Percentiles rank a stretch among this genome's conserved stretches.
Conservation (phyloP, 2,113 vertebrate species). For the Calyptomena viridis region DNA sequence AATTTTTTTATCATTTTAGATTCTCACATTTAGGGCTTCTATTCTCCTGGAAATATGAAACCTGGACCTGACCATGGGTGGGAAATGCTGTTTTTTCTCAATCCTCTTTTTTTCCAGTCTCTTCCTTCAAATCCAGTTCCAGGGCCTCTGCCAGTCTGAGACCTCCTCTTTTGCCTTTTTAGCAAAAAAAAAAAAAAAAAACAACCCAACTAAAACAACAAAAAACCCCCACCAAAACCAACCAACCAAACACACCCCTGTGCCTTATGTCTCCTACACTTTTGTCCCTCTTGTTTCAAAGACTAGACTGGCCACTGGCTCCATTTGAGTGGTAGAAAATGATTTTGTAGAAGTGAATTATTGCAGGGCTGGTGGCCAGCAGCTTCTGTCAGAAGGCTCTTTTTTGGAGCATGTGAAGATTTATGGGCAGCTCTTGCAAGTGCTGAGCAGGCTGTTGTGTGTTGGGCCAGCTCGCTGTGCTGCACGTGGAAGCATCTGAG, state of each 20-base stretch:
- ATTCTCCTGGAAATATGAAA: background rate
- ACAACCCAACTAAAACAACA: background rate
- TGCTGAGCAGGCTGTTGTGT: background rate
- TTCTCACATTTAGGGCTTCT: background rate
- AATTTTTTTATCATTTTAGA: background rate
- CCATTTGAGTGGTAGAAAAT: background rate
- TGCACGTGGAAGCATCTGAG: background rate
- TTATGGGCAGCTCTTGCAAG: background rate
- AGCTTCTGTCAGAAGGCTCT: background rate
- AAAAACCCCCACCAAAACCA: background rate
- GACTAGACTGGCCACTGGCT: background rate
- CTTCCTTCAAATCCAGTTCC: background rate
- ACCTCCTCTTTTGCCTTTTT: background rate
- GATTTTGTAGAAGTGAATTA: conserved; percentile 8
- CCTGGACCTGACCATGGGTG: accelerated
- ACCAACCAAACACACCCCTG: background rate
- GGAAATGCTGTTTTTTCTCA: background rate
- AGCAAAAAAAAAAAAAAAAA: background rate
- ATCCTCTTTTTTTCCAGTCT: accelerated
- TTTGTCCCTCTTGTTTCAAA: accelerated
- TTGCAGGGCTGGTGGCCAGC: background rate
- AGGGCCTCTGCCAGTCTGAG: background rate
- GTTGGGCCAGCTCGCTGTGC: background rate
- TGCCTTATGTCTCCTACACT: background rate
- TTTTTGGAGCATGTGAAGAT: conserved; percentile 29